phyloP scores from a whole-genome alignment of 1,140 invertebrate species.

The Bemisia tabaci region DNA sequence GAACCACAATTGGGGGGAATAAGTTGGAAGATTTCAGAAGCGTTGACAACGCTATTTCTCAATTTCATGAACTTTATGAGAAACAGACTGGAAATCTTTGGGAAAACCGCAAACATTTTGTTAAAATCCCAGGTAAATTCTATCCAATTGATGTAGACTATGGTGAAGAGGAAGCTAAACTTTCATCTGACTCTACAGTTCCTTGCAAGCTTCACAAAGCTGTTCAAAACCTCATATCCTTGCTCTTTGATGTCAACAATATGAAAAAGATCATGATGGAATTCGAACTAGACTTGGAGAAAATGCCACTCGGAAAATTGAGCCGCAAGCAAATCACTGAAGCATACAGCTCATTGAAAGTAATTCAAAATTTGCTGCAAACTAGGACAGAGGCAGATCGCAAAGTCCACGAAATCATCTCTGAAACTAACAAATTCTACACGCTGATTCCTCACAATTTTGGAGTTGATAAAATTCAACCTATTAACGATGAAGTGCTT shows the following conservation, averaged over 20 bases:
- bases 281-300: slow-evolving; percentile 91
- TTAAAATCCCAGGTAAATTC: slow-evolving; percentile 67
- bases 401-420: slow-evolving; percentile 42
- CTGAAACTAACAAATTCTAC: slow-evolving; percentile 84
- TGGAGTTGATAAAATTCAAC: slow-evolving; percentile 64
- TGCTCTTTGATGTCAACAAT: slow-evolving; percentile 80
- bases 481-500: slow-evolving; percentile 46
- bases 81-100: slow-evolving; percentile 82
- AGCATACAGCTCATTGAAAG: slow-evolving; percentile 68
- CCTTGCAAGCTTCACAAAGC: slow-evolving; percentile 55
- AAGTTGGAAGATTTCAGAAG: slow-evolving; percentile 49
- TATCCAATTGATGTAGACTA: slow-evolving; percentile 88
- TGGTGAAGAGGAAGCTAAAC: slow-evolving; percentile 30
- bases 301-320: slow-evolving; percentile 95
- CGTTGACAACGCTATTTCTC: slow-evolving; percentile 42
- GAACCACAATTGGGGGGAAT: slow-evolving; percentile 74
- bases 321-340: slow-evolving; percentile 79
- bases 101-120: slow-evolving; percentile 49
- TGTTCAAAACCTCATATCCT: slow-evolving; percentile 67
- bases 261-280: slow-evolving; percentile 91
- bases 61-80: slow-evolving; percentile 54
- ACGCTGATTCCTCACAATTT: slow-evolving; percentile 92
- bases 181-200: slow-evolving; percentile 23
- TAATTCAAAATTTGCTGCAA: slow-evolving; percentile 53
- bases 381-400: slow-evolving; percentile 33